phyloP scores from a whole-genome alignment of 2,797 vertebrate genomes.

The Cetoscarus ocellatus region DNA sequence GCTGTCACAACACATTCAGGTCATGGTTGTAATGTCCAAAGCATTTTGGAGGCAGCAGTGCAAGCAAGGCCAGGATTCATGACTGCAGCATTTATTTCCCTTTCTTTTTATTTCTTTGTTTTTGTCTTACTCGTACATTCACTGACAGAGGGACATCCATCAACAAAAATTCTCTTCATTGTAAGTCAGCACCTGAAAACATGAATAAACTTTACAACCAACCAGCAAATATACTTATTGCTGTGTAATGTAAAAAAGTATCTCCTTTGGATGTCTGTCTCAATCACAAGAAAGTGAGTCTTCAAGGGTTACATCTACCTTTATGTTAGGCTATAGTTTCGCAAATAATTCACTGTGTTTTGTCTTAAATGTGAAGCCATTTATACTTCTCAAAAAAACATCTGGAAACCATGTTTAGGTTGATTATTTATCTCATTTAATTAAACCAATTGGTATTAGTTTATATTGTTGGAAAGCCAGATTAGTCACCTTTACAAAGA shows the following conservation, averaged over 20 bases:
- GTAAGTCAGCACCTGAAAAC: background rate
- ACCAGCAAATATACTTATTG: background rate
- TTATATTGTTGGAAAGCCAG: too few species aligned
- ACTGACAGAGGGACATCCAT: background rate
- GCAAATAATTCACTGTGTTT: slow-evolving; percentile 6
- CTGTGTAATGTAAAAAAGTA: background rate
- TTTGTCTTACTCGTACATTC: too few species aligned
- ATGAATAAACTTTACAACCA: background rate
- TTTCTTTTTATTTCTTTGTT: background rate
- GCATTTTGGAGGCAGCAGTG: slow-evolving; percentile 22
- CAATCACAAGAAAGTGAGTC: background rate
- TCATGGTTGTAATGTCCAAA: slow-evolving; percentile 30
- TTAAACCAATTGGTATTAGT: too few species aligned
- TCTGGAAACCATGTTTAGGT: too few species aligned
- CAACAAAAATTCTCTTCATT: slow-evolving; percentile 7
- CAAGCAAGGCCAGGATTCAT: slow-evolving; percentile 2
- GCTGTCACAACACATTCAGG: slow-evolving; percentile 40
- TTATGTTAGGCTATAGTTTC: background rate
- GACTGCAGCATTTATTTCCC: background rate
- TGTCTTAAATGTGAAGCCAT: background rate
- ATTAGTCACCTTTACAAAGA: too few species aligned
- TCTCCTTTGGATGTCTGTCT: background rate
- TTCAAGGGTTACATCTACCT: background rate
- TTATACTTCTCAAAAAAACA: background rate
- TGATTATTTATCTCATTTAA: too few species aligned